phyloP scores from a whole-genome alignment of 2,113 vertebrate species.

The Sardina pilchardus region DNA sequence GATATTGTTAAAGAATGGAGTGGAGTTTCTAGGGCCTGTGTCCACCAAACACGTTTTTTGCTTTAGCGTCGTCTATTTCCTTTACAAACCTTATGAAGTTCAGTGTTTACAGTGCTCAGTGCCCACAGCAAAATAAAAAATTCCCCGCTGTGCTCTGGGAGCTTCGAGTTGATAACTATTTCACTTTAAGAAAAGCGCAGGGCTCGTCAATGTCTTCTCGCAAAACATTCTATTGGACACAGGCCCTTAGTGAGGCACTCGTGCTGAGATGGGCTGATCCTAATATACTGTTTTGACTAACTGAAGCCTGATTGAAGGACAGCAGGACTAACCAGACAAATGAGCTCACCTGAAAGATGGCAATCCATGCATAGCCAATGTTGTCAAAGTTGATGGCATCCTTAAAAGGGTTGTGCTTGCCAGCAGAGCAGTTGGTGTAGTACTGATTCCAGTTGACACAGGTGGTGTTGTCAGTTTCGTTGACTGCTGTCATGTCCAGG shows the following conservation, averaged over 20 bases:
- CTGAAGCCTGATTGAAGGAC: background rate
- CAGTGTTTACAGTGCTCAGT: too few relatives aligned
- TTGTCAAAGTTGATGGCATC: conserved; percentile 99
- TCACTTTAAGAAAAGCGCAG: too few relatives aligned
- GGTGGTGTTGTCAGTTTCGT: conserved; percentile 91
- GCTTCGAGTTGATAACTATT: too few relatives aligned
- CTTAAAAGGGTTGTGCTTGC: conserved; percentile 92
- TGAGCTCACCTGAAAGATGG: conserved; percentile 92
- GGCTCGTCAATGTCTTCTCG: too few relatives aligned
- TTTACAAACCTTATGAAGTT: too few relatives aligned
- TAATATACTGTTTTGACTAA: background rate
- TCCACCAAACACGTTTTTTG: too few relatives aligned
- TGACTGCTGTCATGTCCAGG: conserved; percentile 84
- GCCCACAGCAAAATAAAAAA: too few relatives aligned
- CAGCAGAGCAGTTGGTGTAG: conserved; percentile 92
- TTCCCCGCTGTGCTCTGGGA: too few relatives aligned
- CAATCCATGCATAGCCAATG: conserved; percentile 98
- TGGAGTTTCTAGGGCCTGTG: too few relatives aligned
- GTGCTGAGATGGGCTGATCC: background rate
- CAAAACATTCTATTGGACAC: too few relatives aligned
- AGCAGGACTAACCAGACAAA: background rate
- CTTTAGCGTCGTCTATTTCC: too few relatives aligned
- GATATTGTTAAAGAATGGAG: background rate
- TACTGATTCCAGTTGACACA: conserved; percentile 99
- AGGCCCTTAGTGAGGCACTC: too few relatives aligned